phyloP scores from a whole-genome alignment of 2,797 vertebrate species.

The Psittacula echo region DNA sequence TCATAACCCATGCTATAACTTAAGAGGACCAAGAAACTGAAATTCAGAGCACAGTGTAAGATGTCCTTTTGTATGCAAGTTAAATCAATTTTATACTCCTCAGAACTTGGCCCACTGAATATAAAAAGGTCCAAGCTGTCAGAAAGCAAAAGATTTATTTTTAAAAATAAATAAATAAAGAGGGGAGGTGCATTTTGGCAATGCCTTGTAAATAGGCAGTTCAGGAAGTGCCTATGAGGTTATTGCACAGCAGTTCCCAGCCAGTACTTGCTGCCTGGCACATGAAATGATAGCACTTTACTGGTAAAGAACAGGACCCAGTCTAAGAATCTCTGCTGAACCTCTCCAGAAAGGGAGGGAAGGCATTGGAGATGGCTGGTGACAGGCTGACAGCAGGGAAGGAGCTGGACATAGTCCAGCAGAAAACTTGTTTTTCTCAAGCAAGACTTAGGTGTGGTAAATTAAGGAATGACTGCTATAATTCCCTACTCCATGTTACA shows the following conservation, averaged over 20 bases:
- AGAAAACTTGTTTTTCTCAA: not conserved
- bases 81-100: constrained; percentile 23
- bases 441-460: not conserved
- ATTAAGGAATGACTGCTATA: not conserved
- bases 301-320: not conserved
- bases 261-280: not conserved
- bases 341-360: not conserved
- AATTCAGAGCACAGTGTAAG: not conserved
- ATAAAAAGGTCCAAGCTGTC: constrained; percentile 3
- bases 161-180: not conserved
- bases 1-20: constrained; percentile 24
- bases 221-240: not conserved
- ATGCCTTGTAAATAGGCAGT: not conserved
- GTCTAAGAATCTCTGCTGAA: not conserved
- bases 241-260: not conserved
- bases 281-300: not conserved
- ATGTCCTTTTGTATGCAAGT: constrained; percentile 4
- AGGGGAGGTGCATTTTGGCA: not conserved
- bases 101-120: constrained; percentile 27
- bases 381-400: not conserved
- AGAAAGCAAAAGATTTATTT: constrained; percentile 36
- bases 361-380: not conserved
- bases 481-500: rapidly evolving
- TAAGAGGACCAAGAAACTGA: constrained; percentile 37
- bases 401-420: not conserved